Evolutionary conservation across 2,797 vertebrate genomes (phyloP), one percentile per base, ranked within the genome.

Genomic region (Manis pentadactyla): DNA sequence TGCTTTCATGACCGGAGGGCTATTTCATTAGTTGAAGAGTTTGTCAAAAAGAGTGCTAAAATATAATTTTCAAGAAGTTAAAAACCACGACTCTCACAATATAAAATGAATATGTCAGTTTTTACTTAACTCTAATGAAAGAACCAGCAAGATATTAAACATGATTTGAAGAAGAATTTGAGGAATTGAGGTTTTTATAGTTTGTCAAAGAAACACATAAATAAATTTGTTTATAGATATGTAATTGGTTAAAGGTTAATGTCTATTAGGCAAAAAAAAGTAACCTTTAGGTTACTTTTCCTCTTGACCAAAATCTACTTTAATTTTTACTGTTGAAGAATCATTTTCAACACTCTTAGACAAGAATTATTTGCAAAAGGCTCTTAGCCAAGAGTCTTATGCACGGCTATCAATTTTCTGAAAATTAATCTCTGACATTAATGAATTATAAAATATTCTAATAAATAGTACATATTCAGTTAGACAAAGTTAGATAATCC

Each of bases 31-130:
- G 53, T 29, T 31, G 31, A 90, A 84, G 81, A 79, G 51, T 61
- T 85, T 68, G 27, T 51, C 82, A 83, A 12, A 69, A 86, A n/a
- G 34, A 93, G 7, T 66, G 23, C 23, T 73, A 85, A 77, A 92
- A 39, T 66, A 66, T 57, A 55, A 57, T 96, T 34, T 96, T 90
- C n/a, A 66, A 88, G 92, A 96, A 92, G 46, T 96, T 85, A 61
- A 84, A 94, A 90, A 46, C 29, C 29, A 51, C 37, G 37, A 39
- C 37, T 39, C 37, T 39, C 37, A 59, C 15, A 81, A 85, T 77
- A n/a, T 86, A 84, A 92, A 89, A 81, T 77, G 39, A 96, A 34
- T 14, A 69, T 55, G n/a, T 83, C n/a, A 73, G 51, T 53, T 94
- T 85, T 93, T 53, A 90, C 59, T 81, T 87, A 85, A 87, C 10